A percentile compares a stretch with the other conserved stretches of the same genome.
Evolutionary conservation across 2,113 vertebrate genomes (phyloP).

Genomic region (Eolophus roseicapilla): DNA sequence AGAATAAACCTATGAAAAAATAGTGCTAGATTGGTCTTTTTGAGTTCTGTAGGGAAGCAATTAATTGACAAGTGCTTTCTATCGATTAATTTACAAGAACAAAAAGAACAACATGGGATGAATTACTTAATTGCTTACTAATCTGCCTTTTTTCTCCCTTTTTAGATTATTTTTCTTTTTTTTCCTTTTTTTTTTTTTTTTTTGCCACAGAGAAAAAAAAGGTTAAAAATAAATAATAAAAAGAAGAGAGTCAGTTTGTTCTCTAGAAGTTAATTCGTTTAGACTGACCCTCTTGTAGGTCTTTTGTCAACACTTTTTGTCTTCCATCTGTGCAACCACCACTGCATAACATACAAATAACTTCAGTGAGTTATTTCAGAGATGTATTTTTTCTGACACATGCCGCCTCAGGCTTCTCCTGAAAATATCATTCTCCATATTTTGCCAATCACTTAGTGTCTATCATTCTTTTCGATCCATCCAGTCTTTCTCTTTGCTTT

Average conservation of each 20-base stretch:
- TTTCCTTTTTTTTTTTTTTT: background rate
- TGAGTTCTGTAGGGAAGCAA: background rate
- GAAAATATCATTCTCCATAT: background rate
- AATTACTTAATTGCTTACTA: background rate
- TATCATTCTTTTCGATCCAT: background rate
- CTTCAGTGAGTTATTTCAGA: background rate
- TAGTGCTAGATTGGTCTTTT: background rate
- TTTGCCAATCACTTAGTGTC: constrained; percentile 22
- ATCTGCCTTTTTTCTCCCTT: background rate
- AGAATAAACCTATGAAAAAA: background rate
- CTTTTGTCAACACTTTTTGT: background rate
- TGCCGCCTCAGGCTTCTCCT: constrained; percentile 16
- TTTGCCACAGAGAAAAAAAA: background rate
- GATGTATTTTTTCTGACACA: constrained; percentile 31
- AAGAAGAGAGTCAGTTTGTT: background rate
- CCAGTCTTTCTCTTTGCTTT: background rate
- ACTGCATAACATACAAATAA: background rate
- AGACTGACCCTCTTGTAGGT: background rate
- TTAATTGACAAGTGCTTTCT: background rate
- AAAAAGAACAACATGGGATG: background rate
- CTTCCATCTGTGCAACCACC: background rate
- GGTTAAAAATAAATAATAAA: background rate
- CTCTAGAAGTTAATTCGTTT: background rate
- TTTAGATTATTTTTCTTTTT: background rate
- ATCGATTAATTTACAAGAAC: background rate